Percentiles rank a stretch among this genome's conserved stretches.
Evolutionary conservation across 2,113 vertebrate genomes (phyloP).

Genomic region (Lophochroa leadbeateri): DNA sequence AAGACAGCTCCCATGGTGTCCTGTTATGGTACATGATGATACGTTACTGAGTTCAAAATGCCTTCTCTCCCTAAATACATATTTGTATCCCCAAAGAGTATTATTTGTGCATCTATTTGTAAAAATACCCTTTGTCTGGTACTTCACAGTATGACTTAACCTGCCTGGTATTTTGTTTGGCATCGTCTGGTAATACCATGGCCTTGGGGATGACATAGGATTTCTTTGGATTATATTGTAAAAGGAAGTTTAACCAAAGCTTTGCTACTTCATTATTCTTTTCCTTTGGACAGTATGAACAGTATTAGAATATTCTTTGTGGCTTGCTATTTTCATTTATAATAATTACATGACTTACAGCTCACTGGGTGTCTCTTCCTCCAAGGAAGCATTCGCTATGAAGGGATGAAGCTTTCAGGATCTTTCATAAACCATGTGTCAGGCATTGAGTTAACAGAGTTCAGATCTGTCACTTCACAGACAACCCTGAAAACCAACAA

Average conservation of each 20-base stretch:
- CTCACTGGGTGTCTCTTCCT: neutral
- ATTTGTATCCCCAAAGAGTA: neutral
- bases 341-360: neutral
- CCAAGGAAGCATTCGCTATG: neutral
- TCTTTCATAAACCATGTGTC: neutral
- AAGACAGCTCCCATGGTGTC: neutral
- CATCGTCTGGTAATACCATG: accelerated
- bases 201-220: neutral
- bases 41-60: neutral
- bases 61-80: neutral
- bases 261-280: neutral
- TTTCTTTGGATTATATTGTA: neutral
- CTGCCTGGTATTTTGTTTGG: neutral
- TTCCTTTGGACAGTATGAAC: neutral
- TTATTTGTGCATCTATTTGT: neutral
- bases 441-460: neutral
- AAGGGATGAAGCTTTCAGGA: neutral
- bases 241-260: neutral
- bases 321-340: neutral
- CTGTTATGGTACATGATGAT: neutral
- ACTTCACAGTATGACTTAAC: neutral
- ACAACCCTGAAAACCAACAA: neutral
- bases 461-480: neutral
- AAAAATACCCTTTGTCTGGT: neutral
- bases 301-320: neutral